Percentiles rank a stretch among this genome's conserved stretches.
Evolutionary conservation across 1,140 invertebrate genomes (phyloP).

Genomic region (Amyelois transitella): DNA sequence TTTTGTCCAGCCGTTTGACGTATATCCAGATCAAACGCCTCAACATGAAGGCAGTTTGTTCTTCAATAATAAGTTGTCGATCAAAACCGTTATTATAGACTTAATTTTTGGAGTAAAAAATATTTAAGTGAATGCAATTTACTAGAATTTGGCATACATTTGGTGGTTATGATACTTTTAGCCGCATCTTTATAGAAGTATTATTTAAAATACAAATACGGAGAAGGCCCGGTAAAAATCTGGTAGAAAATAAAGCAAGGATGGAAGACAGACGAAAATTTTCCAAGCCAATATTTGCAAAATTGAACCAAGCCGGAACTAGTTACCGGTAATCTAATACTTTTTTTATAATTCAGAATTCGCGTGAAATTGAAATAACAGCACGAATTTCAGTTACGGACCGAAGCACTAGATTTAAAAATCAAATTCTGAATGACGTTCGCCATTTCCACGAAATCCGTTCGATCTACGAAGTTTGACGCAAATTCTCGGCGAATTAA

Average conservation of each 20-base stretch:
- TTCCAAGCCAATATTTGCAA: background rate
- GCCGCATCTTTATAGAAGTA: too few species aligned
- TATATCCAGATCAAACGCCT: conserved; percentile 16
- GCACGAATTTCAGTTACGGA: background rate
- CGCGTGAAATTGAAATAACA: background rate
- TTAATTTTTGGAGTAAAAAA: too few species aligned
- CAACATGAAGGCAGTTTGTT: background rate
- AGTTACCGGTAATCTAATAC: background rate
- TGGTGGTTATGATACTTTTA: too few species aligned
- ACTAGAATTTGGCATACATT: too few species aligned
- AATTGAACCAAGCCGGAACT: background rate
- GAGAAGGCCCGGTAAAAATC: too few species aligned
- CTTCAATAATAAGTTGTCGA: background rate
- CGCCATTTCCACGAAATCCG: background rate
- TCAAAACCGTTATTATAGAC: background rate
- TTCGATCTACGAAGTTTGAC: too few species aligned
- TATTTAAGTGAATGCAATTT: too few species aligned
- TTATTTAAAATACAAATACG: too few species aligned
- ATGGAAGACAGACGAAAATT: too few species aligned
- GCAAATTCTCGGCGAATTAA: too few species aligned
- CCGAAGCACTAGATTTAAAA: background rate
- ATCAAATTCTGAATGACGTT: background rate
- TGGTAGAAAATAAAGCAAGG: too few species aligned
- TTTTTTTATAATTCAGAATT: too few species aligned
- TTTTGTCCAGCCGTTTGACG: conserved; percentile 22